Evolutionary conservation across 35 echinoderm and acorn worm genomes (phyloP), one percentile per base, ranked within the genome.

Genomic region (Ophioderma brevispina): DNA sequence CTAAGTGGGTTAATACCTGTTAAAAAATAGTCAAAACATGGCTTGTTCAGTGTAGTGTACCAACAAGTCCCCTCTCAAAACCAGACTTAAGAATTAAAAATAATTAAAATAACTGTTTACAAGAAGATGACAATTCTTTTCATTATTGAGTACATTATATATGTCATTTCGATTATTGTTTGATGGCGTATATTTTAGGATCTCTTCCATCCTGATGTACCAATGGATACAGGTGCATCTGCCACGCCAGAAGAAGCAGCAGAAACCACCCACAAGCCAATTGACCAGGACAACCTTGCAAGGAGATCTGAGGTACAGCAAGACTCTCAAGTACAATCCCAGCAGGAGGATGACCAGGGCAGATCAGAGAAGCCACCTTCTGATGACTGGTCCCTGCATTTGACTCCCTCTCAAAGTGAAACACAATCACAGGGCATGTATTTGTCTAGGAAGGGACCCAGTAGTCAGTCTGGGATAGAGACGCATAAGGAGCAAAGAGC

Each of bases 351-450:
- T 25, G 4, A 75, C 34, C 0, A n/a, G 56, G 64, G 37, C 36
- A 42, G 25, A 34, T 14, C 56, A 5, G 34, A 82, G 19, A 79
- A 59, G n/a, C 19, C 38, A n/a, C 77, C 81, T 6, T 78, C 90
- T 4, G 34, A 85, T 35, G 90, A 91, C 18, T 91, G 90, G 90
- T 33, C 41, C n/a, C 76, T 91, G 17, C 81, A 76, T 11, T 59
- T 85, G 23, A 85, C 90, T 13, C 81, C 90, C 1, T 85, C 90
- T 23, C 90, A 91, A 50, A 91, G 80, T 21, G 56, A 91, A 28
- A 91, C 90, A 0, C 81, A 91, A 80, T 13, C 55, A 33, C 46
- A 85, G 38, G 46, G 49, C 25, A 37, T 64, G 0, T 52, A 85
- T 32, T 31, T 35, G 32, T 64, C 34, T 1, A 36, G 50, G 21